Base-by-base conservation (phyloP, 2,888 invertebrate species). In the Scaptomyza tumidula region DNA sequence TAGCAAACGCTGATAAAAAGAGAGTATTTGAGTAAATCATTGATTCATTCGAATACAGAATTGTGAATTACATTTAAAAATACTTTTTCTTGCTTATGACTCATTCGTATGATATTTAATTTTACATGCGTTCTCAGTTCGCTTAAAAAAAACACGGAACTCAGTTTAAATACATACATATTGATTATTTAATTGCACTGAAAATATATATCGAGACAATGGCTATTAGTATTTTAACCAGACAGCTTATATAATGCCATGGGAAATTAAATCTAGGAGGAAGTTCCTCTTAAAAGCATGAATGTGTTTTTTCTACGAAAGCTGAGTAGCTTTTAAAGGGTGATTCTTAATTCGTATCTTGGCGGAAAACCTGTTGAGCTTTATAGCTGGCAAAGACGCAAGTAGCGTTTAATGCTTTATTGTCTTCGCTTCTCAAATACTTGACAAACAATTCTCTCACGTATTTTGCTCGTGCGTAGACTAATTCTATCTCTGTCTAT, bases 91-190 rank as follows among this genome's bases (percentile, higher is more conserved):
- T 37, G 13, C 19, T 50, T 3, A 53, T 86, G 80, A 86, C 44
- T 82, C 86, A 80, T 61, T 39, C n/a, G 16, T n/a, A 24, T 19
- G 9, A 49, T 49, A 11, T 43, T 13, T 27, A 27, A 2, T 24
- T 2, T 11, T 27, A 44, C 6, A 44, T 59, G 9, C 33, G 6
- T 39, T 37, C 49, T 45, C 55, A 31, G 49, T 45, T 31, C 27
- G 49, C 16, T 31, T 50, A 11, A 78, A 49, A 49, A 57, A 44
- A 75, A 78, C 52, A 60, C 82, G 86, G 86, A 85, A 85, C 86
- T 75, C 53, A 62, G 41, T 29, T 67, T 45, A 50, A 52, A 46
- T 41, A 55, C 24, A 45, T 37, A 58, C 27, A 50, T 43, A 48
- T 48, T 46, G 14, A 46, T 54, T 16, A 67, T 37, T 67, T 5